Conservation (phyloP, 2,113 vertebrate genomes). For the Nibea coibor region DNA sequence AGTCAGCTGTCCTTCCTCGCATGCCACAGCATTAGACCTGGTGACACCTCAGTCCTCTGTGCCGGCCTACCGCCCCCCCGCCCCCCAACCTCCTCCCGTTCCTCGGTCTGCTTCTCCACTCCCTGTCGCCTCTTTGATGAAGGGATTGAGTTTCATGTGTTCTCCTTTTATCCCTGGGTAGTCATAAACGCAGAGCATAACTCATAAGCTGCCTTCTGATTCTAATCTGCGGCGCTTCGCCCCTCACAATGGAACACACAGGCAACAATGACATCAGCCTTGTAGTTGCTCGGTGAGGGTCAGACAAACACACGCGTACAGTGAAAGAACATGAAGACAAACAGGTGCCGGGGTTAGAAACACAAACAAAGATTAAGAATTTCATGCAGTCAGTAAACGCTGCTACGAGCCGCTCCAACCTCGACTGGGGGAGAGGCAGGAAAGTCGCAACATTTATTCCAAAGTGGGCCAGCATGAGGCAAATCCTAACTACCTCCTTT, state of each 20-base stretch:
- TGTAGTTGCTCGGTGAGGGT: slow-evolving; percentile 41
- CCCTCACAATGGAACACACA: slow-evolving; percentile 55
- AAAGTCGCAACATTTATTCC: slow-evolving; percentile 4
- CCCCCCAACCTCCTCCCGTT: slow-evolving; percentile 25
- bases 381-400: slow-evolving; percentile 18
- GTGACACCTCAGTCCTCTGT: slow-evolving; percentile 78
- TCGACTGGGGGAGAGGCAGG: neutral
- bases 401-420: neutral
- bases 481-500: slow-evolving; percentile 4
- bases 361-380: slow-evolving; percentile 29
- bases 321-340: slow-evolving; percentile 14
- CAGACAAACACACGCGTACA: slow-evolving; percentile 19
- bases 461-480: slow-evolving; percentile 18
- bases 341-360: slow-evolving; percentile 28
- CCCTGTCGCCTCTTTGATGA: slow-evolving; percentile 83
- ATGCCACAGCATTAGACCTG: slow-evolving; percentile 78
- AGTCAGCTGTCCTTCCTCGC: slow-evolving; percentile 82
- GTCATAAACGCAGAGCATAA: slow-evolving; percentile 80
- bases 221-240: slow-evolving; percentile 74
- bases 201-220: slow-evolving; percentile 80
- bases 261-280: slow-evolving; percentile 84
- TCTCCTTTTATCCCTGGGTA: slow-evolving; percentile 83
- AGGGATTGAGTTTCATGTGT: slow-evolving; percentile 83
- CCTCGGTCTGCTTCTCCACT: slow-evolving; percentile 62
- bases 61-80: slow-evolving; percentile 7